Percentiles rank a stretch among this genome's conserved stretches.
Conservation (phyloP, 2,888 invertebrate genomes). For the Catocala sponsa region DNA sequence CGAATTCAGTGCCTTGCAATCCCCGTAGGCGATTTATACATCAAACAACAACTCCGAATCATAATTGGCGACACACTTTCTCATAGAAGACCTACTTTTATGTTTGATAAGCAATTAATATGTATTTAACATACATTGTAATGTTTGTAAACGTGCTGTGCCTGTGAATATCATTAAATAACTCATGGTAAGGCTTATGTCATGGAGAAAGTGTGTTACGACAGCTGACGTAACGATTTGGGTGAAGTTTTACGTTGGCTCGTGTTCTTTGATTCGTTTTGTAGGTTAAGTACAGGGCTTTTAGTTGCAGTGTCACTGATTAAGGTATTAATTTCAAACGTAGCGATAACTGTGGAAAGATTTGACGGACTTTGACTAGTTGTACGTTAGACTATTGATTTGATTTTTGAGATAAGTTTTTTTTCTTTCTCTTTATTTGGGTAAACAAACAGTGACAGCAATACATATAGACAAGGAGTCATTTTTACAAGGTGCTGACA, state of each 20-base stretch:
- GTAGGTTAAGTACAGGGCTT: constrained; percentile 30
- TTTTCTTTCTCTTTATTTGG: too few relatives aligned
- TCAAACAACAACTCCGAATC: background rate
- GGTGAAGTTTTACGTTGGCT: constrained; percentile 18
- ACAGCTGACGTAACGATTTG: constrained; percentile 26
- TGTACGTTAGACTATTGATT: too few relatives aligned
- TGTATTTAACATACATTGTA: constrained; percentile 13
- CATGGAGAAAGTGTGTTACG: constrained; percentile 42
- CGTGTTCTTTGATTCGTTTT: constrained; percentile 23
- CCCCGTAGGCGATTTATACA: too few relatives aligned
- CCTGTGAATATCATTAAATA: constrained; percentile 27
- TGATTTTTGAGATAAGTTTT: too few relatives aligned
- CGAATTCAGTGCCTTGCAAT: too few relatives aligned
- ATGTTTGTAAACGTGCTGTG: constrained; percentile 16
- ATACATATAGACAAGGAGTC: too few relatives aligned
- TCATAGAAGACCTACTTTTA: constrained; percentile 8
- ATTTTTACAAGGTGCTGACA: too few relatives aligned
- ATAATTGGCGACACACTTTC: constrained; percentile 13
- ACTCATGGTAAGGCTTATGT: constrained; percentile 32
- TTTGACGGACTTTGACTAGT: too few relatives aligned
- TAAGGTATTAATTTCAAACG: background rate
- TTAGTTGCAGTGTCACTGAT: background rate
- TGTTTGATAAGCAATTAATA: constrained; percentile 19
- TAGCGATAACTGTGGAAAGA: too few relatives aligned
- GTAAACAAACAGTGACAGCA: too few relatives aligned